These are phyloP conservation scores for Numenius arquata DNA, from an alignment of 2,113 vertebrate species.

Conservation along the genomic window DNA sequence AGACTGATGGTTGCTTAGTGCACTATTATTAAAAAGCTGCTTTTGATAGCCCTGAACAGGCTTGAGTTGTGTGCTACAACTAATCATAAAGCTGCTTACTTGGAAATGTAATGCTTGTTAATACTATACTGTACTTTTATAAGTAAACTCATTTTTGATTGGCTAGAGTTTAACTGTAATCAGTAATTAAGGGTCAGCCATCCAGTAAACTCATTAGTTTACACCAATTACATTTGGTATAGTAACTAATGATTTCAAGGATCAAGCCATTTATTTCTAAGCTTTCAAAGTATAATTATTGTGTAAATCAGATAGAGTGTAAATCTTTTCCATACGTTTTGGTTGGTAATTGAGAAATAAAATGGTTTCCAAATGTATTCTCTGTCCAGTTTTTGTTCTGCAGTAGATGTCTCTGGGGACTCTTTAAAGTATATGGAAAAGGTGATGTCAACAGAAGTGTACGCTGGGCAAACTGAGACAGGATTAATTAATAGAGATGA, in stretches of 20 bases:
- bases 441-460: constrained; percentile 83
- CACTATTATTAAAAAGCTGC: constrained; percentile 73
- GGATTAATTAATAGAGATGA: constrained; percentile 86
- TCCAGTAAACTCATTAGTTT: constrained; percentile 83
- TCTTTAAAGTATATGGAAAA: constrained; percentile 85
- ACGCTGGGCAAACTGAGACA: constrained; percentile 76
- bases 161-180: constrained; percentile 80
- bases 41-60: constrained; percentile 73
- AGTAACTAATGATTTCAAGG: constrained; percentile 82
- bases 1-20: constrained; percentile 64
- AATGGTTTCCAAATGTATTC: constrained; percentile 88
- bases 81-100: constrained; percentile 79
- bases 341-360: constrained; percentile 86
- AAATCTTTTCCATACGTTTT: constrained; percentile 88
- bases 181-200: constrained; percentile 83
- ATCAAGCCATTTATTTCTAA: constrained; percentile 82
- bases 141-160: constrained; percentile 78
- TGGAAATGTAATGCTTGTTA: constrained; percentile 74
- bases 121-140: constrained; percentile 73
- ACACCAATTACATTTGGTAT: constrained; percentile 83
- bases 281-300: constrained; percentile 85
- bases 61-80: constrained; percentile 68
- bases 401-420: constrained; percentile 77
- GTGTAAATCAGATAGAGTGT: constrained; percentile 82
- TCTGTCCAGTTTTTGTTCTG: constrained; percentile 80